Percentiles rank a stretch among this genome's conserved stretches.
These are phyloP conservation scores for Ailurus styani DNA, from an alignment of 2,113 vertebrate species.

Conservation along the genomic window DNA sequence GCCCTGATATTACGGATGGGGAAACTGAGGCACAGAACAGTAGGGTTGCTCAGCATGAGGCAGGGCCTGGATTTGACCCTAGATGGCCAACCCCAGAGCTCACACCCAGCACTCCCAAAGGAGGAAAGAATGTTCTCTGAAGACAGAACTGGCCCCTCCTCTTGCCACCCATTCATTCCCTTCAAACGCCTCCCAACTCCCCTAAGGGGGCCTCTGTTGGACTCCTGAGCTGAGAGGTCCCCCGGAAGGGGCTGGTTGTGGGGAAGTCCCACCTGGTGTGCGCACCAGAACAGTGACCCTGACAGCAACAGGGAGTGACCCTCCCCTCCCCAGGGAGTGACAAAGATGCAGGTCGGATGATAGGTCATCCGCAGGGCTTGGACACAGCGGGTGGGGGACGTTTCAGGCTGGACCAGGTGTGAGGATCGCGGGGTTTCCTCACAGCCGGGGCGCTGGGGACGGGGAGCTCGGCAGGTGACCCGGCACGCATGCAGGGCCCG, in stretches of 20 bases:
- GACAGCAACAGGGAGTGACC: too few relatives aligned
- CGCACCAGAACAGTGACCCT: not conserved
- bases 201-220: not conserved
- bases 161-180: not conserved
- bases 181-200: not conserved
- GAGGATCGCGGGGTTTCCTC: not conserved
- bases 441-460: not conserved
- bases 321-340: not conserved
- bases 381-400: not conserved
- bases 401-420: not conserved
- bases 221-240: not conserved
- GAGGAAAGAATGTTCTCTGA: not conserved
- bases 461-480: not conserved
- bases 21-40: not conserved
- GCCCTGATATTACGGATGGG: not conserved
- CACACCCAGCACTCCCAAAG: not conserved
- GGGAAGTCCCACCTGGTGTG: not conserved
- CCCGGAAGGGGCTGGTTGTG: not conserved
- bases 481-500: not conserved
- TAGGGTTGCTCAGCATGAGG: not conserved
- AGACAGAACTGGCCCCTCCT: not conserved
- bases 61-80: not conserved
- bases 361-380: not conserved
- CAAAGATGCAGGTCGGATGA: not conserved
- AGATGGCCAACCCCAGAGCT: not conserved